Percentiles rank a stretch among this genome's conserved stretches.
phyloP scores from a whole-genome alignment of 2,797 vertebrate genomes.

The Helicolenus hilgendorfi region DNA sequence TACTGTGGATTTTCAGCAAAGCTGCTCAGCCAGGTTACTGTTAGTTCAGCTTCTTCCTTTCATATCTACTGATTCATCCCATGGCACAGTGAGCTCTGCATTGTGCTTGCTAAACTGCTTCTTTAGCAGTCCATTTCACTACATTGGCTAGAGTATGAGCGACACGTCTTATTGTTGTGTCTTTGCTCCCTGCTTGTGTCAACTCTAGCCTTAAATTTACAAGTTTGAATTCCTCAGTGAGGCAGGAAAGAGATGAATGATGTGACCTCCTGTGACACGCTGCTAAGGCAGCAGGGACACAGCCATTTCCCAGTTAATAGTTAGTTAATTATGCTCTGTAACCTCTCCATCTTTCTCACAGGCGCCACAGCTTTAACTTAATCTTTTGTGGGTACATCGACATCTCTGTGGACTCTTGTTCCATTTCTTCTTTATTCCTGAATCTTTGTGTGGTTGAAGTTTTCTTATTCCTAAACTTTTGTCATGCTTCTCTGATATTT shows the following conservation, averaged over 20 bases:
- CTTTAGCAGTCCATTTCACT: constrained; percentile 40
- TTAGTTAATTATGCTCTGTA: constrained; percentile 31
- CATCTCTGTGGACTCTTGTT: not conserved
- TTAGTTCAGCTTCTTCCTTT: constrained; percentile 73
- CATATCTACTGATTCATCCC: constrained; percentile 52
- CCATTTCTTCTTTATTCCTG: not conserved
- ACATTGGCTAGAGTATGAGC: constrained; percentile 14
- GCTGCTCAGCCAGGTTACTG: constrained; percentile 55
- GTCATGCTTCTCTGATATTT: not conserved
- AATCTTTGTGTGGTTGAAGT: not conserved
- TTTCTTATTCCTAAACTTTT: not conserved
- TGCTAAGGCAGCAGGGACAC: constrained; percentile 26
- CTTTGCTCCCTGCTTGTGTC: not conserved
- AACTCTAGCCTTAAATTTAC: constrained; percentile 22
- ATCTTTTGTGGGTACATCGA: constrained; percentile 2
- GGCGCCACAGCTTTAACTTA: constrained; percentile 14
- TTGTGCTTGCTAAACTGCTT: constrained; percentile 37
- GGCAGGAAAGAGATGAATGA: constrained; percentile 6
- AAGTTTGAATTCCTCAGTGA: constrained; percentile 18
- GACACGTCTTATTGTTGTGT: not conserved
- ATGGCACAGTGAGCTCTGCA: constrained; percentile 36
- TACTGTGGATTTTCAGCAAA: constrained; percentile 22
- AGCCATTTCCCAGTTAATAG: constrained; percentile 18
- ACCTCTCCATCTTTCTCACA: constrained; percentile 13
- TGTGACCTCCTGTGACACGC: constrained; percentile 24